Evolutionary conservation across 2,797 vertebrate species (phyloP).

Genomic region (Phoxinus dragarum): DNA sequence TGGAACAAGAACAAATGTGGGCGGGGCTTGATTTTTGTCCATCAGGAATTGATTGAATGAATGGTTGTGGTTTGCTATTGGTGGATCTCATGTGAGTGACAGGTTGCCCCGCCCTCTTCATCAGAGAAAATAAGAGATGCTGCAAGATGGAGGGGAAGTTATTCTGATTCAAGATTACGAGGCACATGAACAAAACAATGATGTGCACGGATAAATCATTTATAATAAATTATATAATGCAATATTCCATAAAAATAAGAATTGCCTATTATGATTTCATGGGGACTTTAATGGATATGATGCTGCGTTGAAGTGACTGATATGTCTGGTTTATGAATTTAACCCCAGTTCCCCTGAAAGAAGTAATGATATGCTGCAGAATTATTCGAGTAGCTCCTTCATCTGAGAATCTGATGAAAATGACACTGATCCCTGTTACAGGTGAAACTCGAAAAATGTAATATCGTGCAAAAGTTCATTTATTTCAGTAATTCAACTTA

Average conservation of each 20-base stretch:
- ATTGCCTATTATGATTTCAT: background rate
- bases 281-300: background rate
- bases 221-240: background rate
- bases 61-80: background rate
- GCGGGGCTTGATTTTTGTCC: background rate
- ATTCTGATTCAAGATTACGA: background rate
- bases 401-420: slow-evolving; percentile 45
- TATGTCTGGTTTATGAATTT: slow-evolving; percentile 6
- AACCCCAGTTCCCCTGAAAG: slow-evolving; percentile 37
- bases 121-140: background rate
- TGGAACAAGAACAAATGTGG: background rate
- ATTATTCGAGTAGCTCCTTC: slow-evolving; percentile 59
- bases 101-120: background rate
- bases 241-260: background rate
- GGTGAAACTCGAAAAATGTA: too few relatives aligned
- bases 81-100: background rate
- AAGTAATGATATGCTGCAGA: background rate
- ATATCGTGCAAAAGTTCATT: too few relatives aligned
- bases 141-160: background rate
- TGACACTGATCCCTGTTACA: background rate
- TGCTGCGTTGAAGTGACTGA: background rate
- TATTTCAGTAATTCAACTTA: too few relatives aligned
- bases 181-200: background rate
- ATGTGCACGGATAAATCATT: background rate
- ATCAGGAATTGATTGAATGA: background rate